A percentile compares a stretch with the other conserved stretches of the same genome.
These are phyloP conservation scores for Potamilus streckersoni DNA, from an alignment of 1,140 invertebrate genomes.

Conservation along the genomic window DNA sequence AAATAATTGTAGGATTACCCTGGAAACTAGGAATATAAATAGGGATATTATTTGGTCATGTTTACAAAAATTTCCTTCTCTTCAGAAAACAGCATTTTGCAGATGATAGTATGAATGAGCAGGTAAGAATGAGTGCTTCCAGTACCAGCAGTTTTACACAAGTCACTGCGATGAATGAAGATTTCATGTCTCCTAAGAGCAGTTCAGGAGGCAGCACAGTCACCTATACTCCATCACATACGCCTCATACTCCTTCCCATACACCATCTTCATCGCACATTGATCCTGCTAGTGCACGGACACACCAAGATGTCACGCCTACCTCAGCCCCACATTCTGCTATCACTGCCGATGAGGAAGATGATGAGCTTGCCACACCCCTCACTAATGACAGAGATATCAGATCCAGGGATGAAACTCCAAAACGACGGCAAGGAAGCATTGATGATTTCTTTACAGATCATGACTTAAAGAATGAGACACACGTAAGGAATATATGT, in stretches of 20 bases:
- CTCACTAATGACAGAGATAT: constrained; percentile 30
- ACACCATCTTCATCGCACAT: neutral
- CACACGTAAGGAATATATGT: constrained; percentile 14
- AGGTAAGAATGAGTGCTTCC: constrained; percentile 37
- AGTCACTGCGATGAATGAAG: constrained; percentile 62
- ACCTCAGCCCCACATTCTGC: constrained; percentile 51
- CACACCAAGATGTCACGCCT: constrained; percentile 37
- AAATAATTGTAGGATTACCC: too few relatives aligned
- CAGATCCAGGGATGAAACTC: constrained; percentile 26
- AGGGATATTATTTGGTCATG: too few relatives aligned
- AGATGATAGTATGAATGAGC: constrained; percentile 26
- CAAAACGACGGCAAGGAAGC: constrained; percentile 22
- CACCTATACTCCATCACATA: constrained; percentile 43
- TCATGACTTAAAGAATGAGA: constrained; percentile 5
- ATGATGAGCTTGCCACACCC: constrained; percentile 44
- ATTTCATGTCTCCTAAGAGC: constrained; percentile 52
- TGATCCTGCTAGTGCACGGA: neutral
- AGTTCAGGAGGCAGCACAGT: constrained; percentile 45
- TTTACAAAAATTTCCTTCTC: too few relatives aligned
- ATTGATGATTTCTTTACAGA: constrained; percentile 36
- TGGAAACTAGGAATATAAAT: too few relatives aligned
- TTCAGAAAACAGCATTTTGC: constrained; percentile 23
- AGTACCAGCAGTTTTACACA: constrained; percentile 63
- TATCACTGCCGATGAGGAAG: constrained; percentile 41
- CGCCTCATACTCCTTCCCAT: neutral